Conservation (phyloP, 1,140 invertebrate species). For the Neoseiulus cucumeris region DNA sequence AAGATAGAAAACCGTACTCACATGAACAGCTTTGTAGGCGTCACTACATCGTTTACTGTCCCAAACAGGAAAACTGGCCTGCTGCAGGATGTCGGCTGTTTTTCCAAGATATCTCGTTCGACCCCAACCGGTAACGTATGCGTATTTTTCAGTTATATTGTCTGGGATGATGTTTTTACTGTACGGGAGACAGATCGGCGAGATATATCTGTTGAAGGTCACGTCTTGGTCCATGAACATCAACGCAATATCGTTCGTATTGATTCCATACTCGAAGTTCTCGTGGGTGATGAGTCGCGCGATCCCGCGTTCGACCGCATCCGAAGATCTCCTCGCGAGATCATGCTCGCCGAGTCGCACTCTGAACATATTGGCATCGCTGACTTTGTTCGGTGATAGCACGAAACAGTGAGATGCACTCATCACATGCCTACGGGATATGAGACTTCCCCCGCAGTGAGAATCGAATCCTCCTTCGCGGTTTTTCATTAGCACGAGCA, state of each 20-base stretch:
- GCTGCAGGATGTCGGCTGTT: background rate
- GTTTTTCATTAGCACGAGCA: background rate
- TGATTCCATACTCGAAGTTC: background rate
- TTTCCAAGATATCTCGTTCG: background rate
- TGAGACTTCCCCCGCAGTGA: background rate
- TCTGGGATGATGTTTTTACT: background rate
- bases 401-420: background rate
- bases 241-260: background rate
- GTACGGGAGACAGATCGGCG: background rate
- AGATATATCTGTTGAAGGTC: background rate
- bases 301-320: background rate
- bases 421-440: background rate
- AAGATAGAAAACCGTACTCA: background rate
- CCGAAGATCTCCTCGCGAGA: background rate
- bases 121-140: background rate
- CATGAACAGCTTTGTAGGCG: background rate
- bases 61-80: background rate
- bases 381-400: background rate
- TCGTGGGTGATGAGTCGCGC: background rate
- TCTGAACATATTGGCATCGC: background rate
- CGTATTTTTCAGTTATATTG: constrained; percentile 1
- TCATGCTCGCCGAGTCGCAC: constrained; percentile 1
- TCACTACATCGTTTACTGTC: background rate
- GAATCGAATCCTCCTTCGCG: background rate
- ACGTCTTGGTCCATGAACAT: background rate